Conservation (phyloP, 1,140 invertebrate genomes). For the Samia ricini region DNA sequence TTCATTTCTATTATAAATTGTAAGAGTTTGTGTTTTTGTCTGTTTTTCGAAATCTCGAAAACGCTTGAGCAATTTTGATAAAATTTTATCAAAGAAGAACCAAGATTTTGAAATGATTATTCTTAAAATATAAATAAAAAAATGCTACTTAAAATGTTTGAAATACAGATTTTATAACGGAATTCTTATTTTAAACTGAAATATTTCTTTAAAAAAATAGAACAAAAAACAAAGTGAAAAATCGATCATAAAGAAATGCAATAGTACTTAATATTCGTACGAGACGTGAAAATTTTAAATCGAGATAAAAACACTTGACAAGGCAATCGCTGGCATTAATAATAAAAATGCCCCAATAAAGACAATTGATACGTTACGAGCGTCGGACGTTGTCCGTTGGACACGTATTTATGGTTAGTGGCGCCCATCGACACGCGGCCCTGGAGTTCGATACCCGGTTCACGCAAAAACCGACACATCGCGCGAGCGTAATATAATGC, state of each 20-base stretch:
- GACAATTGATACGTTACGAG: constrained; percentile 58
- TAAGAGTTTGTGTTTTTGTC: too few species aligned
- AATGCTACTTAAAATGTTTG: too few species aligned
- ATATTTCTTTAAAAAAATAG: background rate
- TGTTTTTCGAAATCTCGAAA: too few species aligned
- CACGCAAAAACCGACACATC: constrained; percentile 33
- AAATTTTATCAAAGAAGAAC: too few species aligned
- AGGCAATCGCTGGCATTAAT: constrained; percentile 40
- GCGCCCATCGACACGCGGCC: constrained; percentile 45
- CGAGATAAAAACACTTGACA: constrained; percentile 29
- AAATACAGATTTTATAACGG: too few species aligned
- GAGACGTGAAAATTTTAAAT: constrained; percentile 7
- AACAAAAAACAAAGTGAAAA: background rate
- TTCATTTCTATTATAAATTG: too few species aligned
- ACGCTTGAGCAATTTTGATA: too few species aligned
- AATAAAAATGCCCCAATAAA: constrained; percentile 39
- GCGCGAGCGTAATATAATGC: constrained; percentile 46
- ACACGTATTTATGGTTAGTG: constrained; percentile 56
- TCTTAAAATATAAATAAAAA: too few species aligned
- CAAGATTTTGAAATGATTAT: too few species aligned
- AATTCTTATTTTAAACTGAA: too few species aligned
- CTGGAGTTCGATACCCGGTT: constrained; percentile 40
- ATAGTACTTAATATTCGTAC: background rate
- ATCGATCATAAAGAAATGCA: background rate
- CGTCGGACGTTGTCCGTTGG: constrained; percentile 25